Percentiles rank a stretch among this genome's conserved stretches.
phyloP scores from a whole-genome alignment of 2,113 vertebrate species.

The Eulacestoma nigropectus region DNA sequence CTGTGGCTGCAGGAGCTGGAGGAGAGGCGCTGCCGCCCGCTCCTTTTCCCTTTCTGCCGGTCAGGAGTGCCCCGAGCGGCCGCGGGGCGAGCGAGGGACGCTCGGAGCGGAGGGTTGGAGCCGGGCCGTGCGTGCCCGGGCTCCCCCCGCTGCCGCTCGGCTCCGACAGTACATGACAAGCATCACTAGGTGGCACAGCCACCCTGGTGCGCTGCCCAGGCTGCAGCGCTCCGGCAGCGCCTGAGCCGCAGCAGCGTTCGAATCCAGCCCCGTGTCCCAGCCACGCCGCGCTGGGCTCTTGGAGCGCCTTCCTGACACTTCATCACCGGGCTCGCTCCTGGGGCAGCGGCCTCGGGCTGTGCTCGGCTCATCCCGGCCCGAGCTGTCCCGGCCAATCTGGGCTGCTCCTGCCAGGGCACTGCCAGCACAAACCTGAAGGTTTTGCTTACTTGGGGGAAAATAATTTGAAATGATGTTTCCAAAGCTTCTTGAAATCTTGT shows the following conservation, averaged over 20 bases:
- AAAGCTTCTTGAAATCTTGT: neutral
- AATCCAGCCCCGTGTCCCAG: neutral
- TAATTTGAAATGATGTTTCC: accelerated
- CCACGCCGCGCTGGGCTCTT: neutral
- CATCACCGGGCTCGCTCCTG: neutral
- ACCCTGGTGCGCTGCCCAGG: slow-evolving; percentile 45
- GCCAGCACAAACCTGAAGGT: neutral
- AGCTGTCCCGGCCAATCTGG: neutral
- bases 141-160: neutral
- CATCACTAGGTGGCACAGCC: slow-evolving; percentile 75
- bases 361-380: neutral
- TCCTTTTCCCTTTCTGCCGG: neutral
- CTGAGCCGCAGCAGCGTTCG: neutral
- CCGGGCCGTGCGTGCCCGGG: neutral
- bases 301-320: neutral
- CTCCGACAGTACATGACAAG: slow-evolving; percentile 45
- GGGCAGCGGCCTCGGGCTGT: neutral
- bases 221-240: neutral
- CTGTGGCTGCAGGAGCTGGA: neutral
- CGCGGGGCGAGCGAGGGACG: neutral
- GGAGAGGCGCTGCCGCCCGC: neutral
- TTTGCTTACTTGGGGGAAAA: neutral
- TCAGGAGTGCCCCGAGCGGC: neutral
- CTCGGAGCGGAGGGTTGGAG: too few species aligned
- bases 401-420: neutral